A percentile compares a stretch with the other conserved stretches of the same genome.
These are phyloP conservation scores for Halcyon smyrnensis DNA, from an alignment of 2,797 vertebrate genomes.

Conservation along the genomic window DNA sequence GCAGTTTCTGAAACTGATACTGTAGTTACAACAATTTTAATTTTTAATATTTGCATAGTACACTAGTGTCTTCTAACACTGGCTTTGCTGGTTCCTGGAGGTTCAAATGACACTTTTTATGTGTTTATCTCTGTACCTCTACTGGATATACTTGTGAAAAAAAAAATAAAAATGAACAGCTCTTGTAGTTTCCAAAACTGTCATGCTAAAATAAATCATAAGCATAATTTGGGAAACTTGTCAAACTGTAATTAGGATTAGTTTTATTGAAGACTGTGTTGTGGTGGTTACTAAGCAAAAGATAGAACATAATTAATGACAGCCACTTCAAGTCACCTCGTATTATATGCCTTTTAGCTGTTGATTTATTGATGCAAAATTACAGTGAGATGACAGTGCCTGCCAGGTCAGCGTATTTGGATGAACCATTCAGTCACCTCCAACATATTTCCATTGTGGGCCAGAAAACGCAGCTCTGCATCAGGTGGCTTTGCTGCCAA, in stretches of 20 bases:
- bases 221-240: constrained; percentile 52
- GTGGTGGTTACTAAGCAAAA: constrained; percentile 57
- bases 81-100: background rate
- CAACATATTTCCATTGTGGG: background rate
- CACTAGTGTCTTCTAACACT: background rate
- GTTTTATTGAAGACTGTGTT: constrained; percentile 57
- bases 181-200: constrained; percentile 10
- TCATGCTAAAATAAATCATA: constrained; percentile 56
- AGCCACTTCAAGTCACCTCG: constrained; percentile 41
- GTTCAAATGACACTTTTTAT: background rate
- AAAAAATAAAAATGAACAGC: background rate
- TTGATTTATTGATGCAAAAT: constrained; percentile 59
- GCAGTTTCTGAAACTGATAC: background rate
- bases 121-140: constrained; percentile 24
- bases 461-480: background rate
- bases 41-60: background rate
- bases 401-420: constrained; percentile 43
- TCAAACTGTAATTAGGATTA: constrained; percentile 58
- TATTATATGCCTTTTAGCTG: constrained; percentile 53
- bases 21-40: background rate
- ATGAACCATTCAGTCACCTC: constrained; percentile 1
- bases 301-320: constrained; percentile 39
- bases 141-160: background rate
- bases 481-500: background rate
- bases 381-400: constrained; percentile 20